Conservation (phyloP, 2,888 invertebrate species). For the Glaucopsyche alexis region DNA sequence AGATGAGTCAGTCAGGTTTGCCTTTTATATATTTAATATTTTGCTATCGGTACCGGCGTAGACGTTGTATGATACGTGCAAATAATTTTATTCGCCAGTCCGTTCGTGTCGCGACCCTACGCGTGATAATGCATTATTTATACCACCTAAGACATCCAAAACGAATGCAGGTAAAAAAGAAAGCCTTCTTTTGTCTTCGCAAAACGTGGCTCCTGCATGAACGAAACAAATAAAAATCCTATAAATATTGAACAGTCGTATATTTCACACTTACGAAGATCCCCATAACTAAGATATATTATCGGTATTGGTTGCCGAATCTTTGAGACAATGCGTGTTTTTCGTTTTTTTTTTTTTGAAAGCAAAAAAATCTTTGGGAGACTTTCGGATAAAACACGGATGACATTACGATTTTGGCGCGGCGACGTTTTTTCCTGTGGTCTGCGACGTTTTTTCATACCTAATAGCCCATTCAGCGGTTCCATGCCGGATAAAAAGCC, state of each 20-base stretch:
- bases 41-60: conserved; percentile 27
- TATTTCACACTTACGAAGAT: conserved; percentile 73
- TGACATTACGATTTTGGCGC: conserved; percentile 43
- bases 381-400: conserved; percentile 46
- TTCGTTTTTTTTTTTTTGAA: conserved; percentile 50
- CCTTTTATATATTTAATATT: background rate
- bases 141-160: conserved; percentile 72
- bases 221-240: conserved; percentile 75
- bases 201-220: conserved; percentile 64
- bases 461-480: conserved; percentile 23
- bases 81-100: conserved; percentile 65
- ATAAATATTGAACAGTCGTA: conserved; percentile 76
- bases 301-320: conserved; percentile 62
- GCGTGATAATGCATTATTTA: conserved; percentile 80
- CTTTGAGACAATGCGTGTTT: conserved; percentile 61
- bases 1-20: too few relatives aligned
- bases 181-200: conserved; percentile 51
- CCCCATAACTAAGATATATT: conserved; percentile 71
- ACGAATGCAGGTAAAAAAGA: conserved; percentile 76
- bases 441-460: conserved; percentile 22
- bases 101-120: conserved; percentile 50
- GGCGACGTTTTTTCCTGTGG: conserved; percentile 19
- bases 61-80: conserved; percentile 48
- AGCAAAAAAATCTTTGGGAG: conserved; percentile 45
- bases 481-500: conserved; percentile 10